phyloP scores from a whole-genome alignment of 2,888 invertebrate species.

The Dolichopus griseipennis region DNA sequence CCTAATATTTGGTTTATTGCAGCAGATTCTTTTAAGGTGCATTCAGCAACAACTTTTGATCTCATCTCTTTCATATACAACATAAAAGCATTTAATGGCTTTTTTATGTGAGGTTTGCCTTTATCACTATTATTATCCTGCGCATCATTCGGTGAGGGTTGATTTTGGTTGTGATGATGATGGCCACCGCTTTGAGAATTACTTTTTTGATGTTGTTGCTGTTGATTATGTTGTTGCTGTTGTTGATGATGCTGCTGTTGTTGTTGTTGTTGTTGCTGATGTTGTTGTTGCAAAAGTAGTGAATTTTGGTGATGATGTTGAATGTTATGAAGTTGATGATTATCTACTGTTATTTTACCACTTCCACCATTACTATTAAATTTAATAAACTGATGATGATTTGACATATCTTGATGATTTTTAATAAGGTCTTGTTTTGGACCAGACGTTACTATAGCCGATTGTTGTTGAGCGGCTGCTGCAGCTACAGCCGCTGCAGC shows the following conservation, averaged over 20 bases:
- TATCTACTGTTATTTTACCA: not conserved
- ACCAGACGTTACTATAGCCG: constrained; percentile 65
- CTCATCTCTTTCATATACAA: constrained; percentile 99
- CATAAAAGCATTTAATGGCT: constrained; percentile 99
- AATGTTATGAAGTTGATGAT: constrained; percentile 4
- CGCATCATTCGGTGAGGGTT: constrained; percentile 42
- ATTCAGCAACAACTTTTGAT: constrained; percentile 96
- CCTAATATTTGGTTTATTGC: constrained; percentile 99
- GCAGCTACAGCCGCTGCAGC: not conserved
- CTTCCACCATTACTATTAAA: not conserved
- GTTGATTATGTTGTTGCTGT: constrained; percentile 24
- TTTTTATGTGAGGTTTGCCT: constrained; percentile 94
- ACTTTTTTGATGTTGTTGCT: constrained; percentile 24
- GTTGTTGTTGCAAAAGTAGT: not conserved
- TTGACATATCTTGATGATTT: constrained; percentile 45
- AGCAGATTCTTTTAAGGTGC: constrained; percentile 96
- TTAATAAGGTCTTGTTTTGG: constrained; percentile 64
- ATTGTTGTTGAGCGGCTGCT: constrained; percentile 45
- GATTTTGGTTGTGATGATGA: not conserved
- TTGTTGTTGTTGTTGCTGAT: constrained; percentile 15
- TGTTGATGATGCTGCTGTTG: constrained; percentile 24
- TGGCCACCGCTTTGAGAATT: constrained; percentile 18
- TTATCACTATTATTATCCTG: constrained; percentile 55
- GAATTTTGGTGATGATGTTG: constrained; percentile 4
- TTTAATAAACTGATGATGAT: constrained; percentile 43